Conservation (phyloP, 1,140 invertebrate genomes). For the Eulimnadia texana region DNA sequence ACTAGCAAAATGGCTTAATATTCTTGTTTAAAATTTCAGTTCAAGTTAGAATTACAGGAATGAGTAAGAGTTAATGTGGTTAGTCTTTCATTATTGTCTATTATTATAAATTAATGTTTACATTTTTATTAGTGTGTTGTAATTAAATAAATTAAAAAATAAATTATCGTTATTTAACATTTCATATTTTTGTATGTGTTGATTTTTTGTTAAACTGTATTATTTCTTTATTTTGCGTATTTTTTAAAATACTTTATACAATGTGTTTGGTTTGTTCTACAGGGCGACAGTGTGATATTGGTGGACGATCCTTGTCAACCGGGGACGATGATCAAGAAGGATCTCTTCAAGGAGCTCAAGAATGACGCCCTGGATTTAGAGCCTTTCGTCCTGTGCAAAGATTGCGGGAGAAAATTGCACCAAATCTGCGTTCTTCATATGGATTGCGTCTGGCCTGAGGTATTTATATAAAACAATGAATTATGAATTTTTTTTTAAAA, state of each 20-base stretch:
- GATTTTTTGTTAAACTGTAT: neutral
- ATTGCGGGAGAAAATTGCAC: slow-evolving; percentile 92
- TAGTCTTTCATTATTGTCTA: too few relatives aligned
- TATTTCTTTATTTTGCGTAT: neutral
- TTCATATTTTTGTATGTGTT: too few relatives aligned
- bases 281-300: slow-evolving; percentile 89
- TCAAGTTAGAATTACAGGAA: too few relatives aligned
- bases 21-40: too few relatives aligned
- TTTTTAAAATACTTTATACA: neutral
- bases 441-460: slow-evolving; percentile 75
- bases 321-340: slow-evolving; percentile 90
- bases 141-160: too few relatives aligned
- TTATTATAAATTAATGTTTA: too few relatives aligned
- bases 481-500: neutral
- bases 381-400: slow-evolving; percentile 87
- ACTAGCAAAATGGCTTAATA: too few relatives aligned
- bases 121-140: too few relatives aligned
- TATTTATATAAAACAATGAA: too few relatives aligned
- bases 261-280: slow-evolving; percentile 23
- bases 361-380: slow-evolving; percentile 97
- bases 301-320: slow-evolving; percentile 90
- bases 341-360: slow-evolving; percentile 95
- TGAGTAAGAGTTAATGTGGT: too few relatives aligned
- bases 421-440: slow-evolving; percentile 95
- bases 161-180: too few relatives aligned